Percentiles rank a stretch among this genome's conserved stretches.
Evolutionary conservation across 1,140 invertebrate genomes (phyloP).

Genomic region (Drosophila sucinea): DNA sequence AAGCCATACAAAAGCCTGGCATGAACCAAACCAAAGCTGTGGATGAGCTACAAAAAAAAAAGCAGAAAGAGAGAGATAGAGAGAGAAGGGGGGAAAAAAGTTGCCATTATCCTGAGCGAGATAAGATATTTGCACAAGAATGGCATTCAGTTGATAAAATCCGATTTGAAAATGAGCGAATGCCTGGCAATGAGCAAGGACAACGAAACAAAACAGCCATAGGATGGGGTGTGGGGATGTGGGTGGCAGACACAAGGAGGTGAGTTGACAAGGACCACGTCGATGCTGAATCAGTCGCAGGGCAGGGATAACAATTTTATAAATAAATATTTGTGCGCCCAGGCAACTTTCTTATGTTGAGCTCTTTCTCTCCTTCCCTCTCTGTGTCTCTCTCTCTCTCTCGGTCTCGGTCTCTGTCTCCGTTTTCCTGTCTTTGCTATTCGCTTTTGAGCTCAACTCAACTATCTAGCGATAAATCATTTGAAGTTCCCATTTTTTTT

Average conservation of each 20-base stretch:
- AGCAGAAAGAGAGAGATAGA: conserved; percentile 13
- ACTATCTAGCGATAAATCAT: conserved; percentile 81
- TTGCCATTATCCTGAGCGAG: conserved; percentile 75
- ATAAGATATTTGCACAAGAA: conserved; percentile 82
- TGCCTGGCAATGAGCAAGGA: conserved; percentile 77
- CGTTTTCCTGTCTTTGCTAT: conserved; percentile 50
- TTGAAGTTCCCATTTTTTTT: conserved; percentile 63
- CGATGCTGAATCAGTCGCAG: conserved; percentile 3
- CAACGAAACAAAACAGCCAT: conserved; percentile 22
- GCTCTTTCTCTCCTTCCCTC: neutral
- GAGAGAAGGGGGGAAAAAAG: conserved; percentile 47
- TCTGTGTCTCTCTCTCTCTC: neutral
- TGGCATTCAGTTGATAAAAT: conserved; percentile 81
- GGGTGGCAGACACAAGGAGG: conserved; percentile 6
- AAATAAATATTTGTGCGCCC: conserved; percentile 79
- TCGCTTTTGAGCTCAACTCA: conserved; percentile 81
- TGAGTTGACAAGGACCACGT: neutral
- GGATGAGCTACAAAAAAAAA: conserved; percentile 14
- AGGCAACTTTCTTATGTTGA: conserved; percentile 31
- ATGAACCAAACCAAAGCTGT: conserved; percentile 38
- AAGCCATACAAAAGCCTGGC: conserved; percentile 71
- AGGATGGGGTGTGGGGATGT: conserved; percentile 21
- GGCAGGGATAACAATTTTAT: conserved; percentile 80
- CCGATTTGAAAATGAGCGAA: conserved; percentile 81
- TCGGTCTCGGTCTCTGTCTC: conserved; percentile 1